Base-by-base conservation (phyloP, 2,888 invertebrate species). In the Acleris literana region DNA sequence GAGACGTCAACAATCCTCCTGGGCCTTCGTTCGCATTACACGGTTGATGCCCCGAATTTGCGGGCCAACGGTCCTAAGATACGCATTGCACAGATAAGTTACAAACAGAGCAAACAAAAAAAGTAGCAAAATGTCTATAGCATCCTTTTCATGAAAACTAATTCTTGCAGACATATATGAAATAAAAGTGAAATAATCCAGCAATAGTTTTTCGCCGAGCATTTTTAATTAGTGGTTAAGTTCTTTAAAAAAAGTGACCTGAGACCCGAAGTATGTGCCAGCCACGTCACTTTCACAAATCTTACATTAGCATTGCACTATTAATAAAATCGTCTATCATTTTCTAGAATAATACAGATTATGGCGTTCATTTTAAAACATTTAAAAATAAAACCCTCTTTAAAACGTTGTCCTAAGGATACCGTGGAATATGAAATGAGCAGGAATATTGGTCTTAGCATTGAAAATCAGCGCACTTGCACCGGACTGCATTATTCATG, bases 11-110 rank as follows among this genome's bases (percentile, higher is more conserved):
- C 48, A 39, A 6, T 33, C 48, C 62, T 25, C 33, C 4, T 39
- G 48, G 17, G 48, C 59, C 59, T 48, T 55, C 55, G 22, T 64
- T 53, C 57, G 43, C 59, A 58, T 64, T 64, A 64, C 54, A 53
- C 64, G 65, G 60, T 60, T 65, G 65, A 65, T 55, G 65, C 44
- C 60, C 65, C 60, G 49, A 60, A 60, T 44, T 51, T 29, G 55
- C 60, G 65, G 60, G 57, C 44, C 65, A 51, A 65, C 55, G 65
- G 29, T 60, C 65, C 65, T 55, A 13, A 54, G 54, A 64, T 48
- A 58, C 54, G 59, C 59, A 59, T 43, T 25, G 20, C 65, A 65
- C 51, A 65, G 65, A 44, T 44, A 20, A 44, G 29, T 46, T 39
- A 22, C n/a, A 1, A 20, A 20, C 55, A 55, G 55, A 55, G 1